Evolutionary conservation across 2,113 vertebrate species (phyloP).

Genomic region (Vidua chalybeata): DNA sequence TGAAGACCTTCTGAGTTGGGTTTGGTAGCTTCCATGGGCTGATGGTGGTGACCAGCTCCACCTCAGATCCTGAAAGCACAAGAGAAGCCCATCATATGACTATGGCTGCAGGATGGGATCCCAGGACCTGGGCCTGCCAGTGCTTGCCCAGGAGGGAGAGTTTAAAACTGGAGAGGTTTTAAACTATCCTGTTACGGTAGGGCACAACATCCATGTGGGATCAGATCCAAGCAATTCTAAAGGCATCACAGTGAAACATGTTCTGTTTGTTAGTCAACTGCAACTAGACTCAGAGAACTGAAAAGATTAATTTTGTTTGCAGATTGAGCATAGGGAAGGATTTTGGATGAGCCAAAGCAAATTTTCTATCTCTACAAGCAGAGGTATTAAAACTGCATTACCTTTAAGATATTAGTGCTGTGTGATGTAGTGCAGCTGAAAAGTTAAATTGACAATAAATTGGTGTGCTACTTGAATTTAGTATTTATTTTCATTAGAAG

Average conservation of each 20-base stretch:
- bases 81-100: not conserved
- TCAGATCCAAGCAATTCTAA: not conserved
- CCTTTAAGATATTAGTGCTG: not conserved
- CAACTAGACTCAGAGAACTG: not conserved
- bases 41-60: not conserved
- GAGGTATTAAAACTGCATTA: not conserved
- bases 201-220: fast-evolving
- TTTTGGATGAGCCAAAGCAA: not conserved
- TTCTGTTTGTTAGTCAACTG: not conserved
- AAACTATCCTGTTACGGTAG: not conserved
- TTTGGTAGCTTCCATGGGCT: not conserved
- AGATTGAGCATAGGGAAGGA: not conserved
- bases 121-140: not conserved
- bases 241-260: not conserved
- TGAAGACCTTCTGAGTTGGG: not conserved
- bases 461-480: not conserved
- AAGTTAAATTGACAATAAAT: not conserved
- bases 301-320: not conserved
- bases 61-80: not conserved
- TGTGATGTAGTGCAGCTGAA: not conserved
- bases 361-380: not conserved
- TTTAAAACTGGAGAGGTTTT: not conserved
- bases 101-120: not conserved
- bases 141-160: not conserved
- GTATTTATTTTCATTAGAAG: not conserved